phyloP scores from a whole-genome alignment of 2,113 vertebrate species.

The Heterocephalus glaber region DNA sequence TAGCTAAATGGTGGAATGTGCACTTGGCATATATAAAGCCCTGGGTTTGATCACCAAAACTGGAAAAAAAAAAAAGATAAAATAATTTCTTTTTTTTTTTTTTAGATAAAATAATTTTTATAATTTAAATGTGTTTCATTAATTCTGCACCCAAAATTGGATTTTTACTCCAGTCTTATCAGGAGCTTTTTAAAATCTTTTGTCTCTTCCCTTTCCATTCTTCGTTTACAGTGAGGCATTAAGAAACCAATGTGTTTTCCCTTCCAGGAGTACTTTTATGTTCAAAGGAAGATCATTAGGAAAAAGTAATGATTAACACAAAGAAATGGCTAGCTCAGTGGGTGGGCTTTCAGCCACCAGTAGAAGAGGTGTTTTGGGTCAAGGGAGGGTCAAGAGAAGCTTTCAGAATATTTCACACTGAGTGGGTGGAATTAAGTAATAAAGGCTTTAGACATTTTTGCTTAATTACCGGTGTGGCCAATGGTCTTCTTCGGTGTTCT shows the following conservation, averaged over 20 bases:
- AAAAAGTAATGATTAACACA: slow-evolving; percentile 73
- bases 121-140: slow-evolving; percentile 35
- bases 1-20: background rate
- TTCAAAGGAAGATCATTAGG: slow-evolving; percentile 57
- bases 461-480: background rate
- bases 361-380: slow-evolving; percentile 60
- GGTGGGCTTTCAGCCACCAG: slow-evolving; percentile 56
- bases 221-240: slow-evolving; percentile 36
- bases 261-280: slow-evolving; percentile 51
- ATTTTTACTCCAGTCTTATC: background rate
- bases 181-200: background rate
- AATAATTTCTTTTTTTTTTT: too few relatives aligned
- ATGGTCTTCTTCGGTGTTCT: background rate
- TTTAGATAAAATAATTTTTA: background rate
- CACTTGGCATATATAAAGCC: background rate
- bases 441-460: slow-evolving; percentile 15
- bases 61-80: background rate
- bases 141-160: slow-evolving; percentile 20
- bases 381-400: slow-evolving; percentile 46
- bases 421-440: background rate
- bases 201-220: background rate
- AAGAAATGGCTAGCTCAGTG: slow-evolving; percentile 64
- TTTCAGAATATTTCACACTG: slow-evolving; percentile 17
- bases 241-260: slow-evolving; percentile 20
- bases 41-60: background rate